phyloP scores from a whole-genome alignment of 1,140 invertebrate species.

The Bombus turneri region DNA sequence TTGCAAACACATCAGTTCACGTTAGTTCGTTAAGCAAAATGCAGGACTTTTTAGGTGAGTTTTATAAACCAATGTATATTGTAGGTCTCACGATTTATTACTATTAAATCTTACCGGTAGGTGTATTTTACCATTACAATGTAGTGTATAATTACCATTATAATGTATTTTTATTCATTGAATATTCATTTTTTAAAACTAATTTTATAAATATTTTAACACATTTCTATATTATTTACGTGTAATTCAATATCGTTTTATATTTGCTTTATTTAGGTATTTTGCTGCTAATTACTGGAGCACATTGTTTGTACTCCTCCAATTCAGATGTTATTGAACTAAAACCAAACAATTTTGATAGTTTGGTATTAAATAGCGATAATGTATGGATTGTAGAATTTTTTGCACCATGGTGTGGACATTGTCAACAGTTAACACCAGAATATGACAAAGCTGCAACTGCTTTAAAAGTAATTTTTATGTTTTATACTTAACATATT shows the following conservation, averaged over 20 bases:
- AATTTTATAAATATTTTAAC: slow-evolving; percentile 17
- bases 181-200: neutral
- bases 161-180: neutral
- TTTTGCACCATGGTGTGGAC: slow-evolving; percentile 96
- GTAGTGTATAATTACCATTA: neutral
- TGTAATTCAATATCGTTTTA: slow-evolving; percentile 9
- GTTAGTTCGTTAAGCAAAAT: slow-evolving; percentile 33
- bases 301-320: slow-evolving; percentile 89
- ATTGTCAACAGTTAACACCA: slow-evolving; percentile 91
- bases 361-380: slow-evolving; percentile 91
- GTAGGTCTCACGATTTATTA: neutral
- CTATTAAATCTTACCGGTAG: slow-evolving; percentile 19
- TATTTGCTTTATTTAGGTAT: slow-evolving; percentile 47
- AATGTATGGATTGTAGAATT: slow-evolving; percentile 97
- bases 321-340: slow-evolving; percentile 95
- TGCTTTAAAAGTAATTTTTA: slow-evolving; percentile 88
- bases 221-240: slow-evolving; percentile 1
- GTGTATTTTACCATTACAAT: slow-evolving; percentile 4
- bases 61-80: neutral
- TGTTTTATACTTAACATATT: slow-evolving; percentile 1
- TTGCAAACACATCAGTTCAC: neutral
- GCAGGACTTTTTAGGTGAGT: slow-evolving; percentile 44
- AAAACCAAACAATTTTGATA: slow-evolving; percentile 95
- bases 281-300: slow-evolving; percentile 72
- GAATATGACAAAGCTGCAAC: slow-evolving; percentile 95